Percentiles rank a stretch among this genome's conserved stretches.
Conservation (phyloP, 2,888 invertebrate species). For the Dicyrtoma fusca region DNA sequence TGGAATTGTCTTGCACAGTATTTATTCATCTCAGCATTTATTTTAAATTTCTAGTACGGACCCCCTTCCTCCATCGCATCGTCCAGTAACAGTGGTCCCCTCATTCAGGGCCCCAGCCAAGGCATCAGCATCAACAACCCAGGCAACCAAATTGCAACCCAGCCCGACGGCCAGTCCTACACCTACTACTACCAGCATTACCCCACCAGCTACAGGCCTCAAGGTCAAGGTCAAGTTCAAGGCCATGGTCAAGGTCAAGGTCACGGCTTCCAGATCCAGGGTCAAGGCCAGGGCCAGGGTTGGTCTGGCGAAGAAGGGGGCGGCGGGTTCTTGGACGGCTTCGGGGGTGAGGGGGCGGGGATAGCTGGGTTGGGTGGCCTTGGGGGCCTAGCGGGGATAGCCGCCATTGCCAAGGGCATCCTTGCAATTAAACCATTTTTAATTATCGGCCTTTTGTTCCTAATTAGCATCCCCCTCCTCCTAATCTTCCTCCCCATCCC, state of each 20-base stretch:
- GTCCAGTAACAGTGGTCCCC: too few species aligned
- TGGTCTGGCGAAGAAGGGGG: constrained; percentile 32
- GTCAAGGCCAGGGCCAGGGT: background rate
- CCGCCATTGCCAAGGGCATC: constrained; percentile 42
- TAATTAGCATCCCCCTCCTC: constrained; percentile 49
- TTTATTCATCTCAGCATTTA: too few species aligned
- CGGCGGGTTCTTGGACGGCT: constrained; percentile 32
- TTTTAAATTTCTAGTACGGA: constrained; percentile 5
- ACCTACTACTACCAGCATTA: constrained; percentile 53
- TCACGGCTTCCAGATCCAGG: background rate
- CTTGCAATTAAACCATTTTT: constrained; percentile 50
- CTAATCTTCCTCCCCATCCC: constrained; percentile 52
- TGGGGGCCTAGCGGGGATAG: constrained; percentile 35
- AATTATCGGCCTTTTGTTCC: constrained; percentile 46
- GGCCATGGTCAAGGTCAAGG: constrained; percentile 7
- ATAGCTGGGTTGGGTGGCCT: constrained; percentile 40
- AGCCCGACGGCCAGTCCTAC: constrained; percentile 30
- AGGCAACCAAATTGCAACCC: constrained; percentile 16
- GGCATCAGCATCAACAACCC: background rate
- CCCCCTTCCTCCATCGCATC: background rate
- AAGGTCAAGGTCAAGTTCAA: background rate
- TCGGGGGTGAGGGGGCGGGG: constrained; percentile 37
- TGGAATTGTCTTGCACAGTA: too few species aligned
- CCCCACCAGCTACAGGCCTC: constrained; percentile 31
- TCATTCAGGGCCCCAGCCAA: too few species aligned